Base-by-base conservation (phyloP, 1,140 invertebrate species). In the Drosophila nasuta region DNA sequence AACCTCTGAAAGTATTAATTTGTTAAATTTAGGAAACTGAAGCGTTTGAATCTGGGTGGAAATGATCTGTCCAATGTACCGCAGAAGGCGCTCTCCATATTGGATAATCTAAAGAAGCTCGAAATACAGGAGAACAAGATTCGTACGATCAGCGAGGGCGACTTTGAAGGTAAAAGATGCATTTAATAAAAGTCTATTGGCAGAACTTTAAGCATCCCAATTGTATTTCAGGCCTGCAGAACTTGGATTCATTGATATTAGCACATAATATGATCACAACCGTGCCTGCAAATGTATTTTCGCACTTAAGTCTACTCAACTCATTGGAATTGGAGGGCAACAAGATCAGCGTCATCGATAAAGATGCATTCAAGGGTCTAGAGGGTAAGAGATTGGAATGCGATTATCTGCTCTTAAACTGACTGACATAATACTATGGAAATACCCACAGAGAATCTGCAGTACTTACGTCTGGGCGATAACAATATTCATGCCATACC, bases 51-150 rank as follows among this genome's bases (percentile, higher is more conserved):
- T 93, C 93, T 98, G 67, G 97, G 97, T 54, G 97, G 96, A 45
- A 98, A 98, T 91, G 95, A 96, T 51, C 93, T 98, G 75, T 95
- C 94, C 17, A 93, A 93, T 41, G 94, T 98, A 38, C 97, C 97
- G 11, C 96, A 96, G 52, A 94, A 95, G 76, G 95, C 97, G 0
- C 94, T 98, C 2, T 95, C 95, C 1, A 94, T 96, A 28, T 93
- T 97, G 68, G 95, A 96, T 74, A 97, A 95, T 72, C 93, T 98
- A 46, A 96, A 96, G 88, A 97, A 96, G 82, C 93, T 98, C 7
- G 97, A 98, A 92, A 95, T 98, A 92, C 96, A 97, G 88, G 97
- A 97, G 91, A 98, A 98, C 93, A 94, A 94, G 66, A 97, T 98
- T 52, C 93, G 94, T 5, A 93, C 94, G 8, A 97, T 98, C 63